Conservation (phyloP, 92 coral and sea anemone genomes). For the Epizoanthus ramosus region DNA sequence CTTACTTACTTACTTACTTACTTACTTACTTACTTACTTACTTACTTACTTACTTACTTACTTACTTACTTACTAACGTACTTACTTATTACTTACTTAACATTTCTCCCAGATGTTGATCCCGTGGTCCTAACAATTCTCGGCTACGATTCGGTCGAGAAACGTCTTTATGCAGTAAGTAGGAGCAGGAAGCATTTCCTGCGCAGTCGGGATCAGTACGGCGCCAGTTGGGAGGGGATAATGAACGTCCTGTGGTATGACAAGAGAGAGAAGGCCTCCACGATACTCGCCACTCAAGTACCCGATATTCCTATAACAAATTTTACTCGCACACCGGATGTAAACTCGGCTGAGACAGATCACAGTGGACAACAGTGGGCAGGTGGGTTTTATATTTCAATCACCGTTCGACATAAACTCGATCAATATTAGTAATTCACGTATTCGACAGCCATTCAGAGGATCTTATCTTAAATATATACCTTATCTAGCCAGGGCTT, state of each 20-base stretch:
- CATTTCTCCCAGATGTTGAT: neutral
- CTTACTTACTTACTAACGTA: no score
- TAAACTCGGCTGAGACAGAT: neutral
- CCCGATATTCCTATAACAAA: neutral
- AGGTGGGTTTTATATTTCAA: neutral
- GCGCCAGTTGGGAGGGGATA: neutral
- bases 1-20: no score
- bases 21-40: no score
- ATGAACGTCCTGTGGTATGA: neutral
- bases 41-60: no score
- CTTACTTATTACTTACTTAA: no score
- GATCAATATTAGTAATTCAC: no score
- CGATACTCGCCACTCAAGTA: neutral
- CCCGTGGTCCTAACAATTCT: neutral
- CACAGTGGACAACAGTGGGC: neutral
- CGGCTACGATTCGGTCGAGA: neutral
- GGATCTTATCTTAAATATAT: no score
- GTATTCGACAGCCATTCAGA: no score
- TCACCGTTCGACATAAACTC: no score
- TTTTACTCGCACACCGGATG: neutral
- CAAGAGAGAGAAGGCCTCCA: neutral
- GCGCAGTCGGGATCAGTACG: neutral
- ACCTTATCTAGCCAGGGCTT: no score
- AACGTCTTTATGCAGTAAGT: slow-evolving; percentile 4
- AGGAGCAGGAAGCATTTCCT: neutral